Conservation (phyloP, 2,888 invertebrate species). For the Anoncus sp. region DNA sequence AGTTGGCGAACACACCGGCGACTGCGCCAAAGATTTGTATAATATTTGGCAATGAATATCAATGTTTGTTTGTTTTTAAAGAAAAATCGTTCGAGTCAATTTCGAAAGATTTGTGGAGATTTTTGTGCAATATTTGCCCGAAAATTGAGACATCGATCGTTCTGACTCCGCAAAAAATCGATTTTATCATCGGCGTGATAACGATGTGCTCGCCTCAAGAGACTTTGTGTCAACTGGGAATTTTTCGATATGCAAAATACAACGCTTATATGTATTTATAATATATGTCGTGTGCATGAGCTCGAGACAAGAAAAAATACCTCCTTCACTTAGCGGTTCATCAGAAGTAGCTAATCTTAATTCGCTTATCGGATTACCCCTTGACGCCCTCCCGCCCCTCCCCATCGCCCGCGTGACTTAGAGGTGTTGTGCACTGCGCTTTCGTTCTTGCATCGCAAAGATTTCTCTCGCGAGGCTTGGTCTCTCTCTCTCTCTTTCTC, state of each 20-base stretch:
- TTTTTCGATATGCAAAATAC: slow-evolving; percentile 61
- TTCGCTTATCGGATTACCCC: slow-evolving; percentile 82
- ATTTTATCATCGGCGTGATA: slow-evolving; percentile 9
- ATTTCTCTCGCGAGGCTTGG: slow-evolving; percentile 9
- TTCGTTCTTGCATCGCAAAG: slow-evolving; percentile 5
- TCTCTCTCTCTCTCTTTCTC: slow-evolving; percentile 11
- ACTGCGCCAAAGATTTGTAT: no score
- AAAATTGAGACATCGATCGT: neutral
- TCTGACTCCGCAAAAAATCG: slow-evolving; percentile 11
- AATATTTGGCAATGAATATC: no score
- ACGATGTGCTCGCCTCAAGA: slow-evolving; percentile 9
- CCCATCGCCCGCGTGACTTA: slow-evolving; percentile 18
- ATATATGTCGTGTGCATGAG: slow-evolving; percentile 28
- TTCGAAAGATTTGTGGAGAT: neutral
- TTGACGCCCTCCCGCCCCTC: no score
- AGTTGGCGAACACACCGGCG: no score
- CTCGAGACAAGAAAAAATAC: slow-evolving; percentile 39
- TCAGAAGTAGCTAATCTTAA: slow-evolving; percentile 81
- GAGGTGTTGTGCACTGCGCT: slow-evolving; percentile 33
- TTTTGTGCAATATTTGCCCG: slow-evolving; percentile 10
- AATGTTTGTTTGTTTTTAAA: neutral
- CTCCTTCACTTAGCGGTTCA: slow-evolving; percentile 80
- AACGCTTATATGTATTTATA: slow-evolving; percentile 19
- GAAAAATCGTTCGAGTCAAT: neutral
- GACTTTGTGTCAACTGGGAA: slow-evolving; percentile 42